Conservation (phyloP, 2,797 vertebrate genomes). For the Typhlichthys eigenmanni region DNA sequence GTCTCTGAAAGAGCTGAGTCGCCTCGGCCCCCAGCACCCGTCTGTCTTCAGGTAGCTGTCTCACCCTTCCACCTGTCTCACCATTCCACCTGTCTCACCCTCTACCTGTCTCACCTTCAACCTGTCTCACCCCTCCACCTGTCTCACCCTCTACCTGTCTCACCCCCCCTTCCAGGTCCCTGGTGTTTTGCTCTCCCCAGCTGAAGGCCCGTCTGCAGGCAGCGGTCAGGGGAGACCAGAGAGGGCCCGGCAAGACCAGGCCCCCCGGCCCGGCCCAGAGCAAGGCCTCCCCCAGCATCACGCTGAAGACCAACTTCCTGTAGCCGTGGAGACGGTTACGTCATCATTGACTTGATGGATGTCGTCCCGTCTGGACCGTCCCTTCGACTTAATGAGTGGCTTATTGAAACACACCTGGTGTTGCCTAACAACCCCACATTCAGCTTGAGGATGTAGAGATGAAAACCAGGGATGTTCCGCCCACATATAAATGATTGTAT, state of each 20-base stretch:
- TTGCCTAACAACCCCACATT: not conserved
- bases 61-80: not conserved
- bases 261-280: slow-evolving; percentile 56
- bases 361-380: not conserved
- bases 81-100: not conserved
- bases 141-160: not conserved
- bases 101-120: not conserved
- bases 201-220: slow-evolving; percentile 89
- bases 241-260: slow-evolving; percentile 78
- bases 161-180: slow-evolving; percentile 54
- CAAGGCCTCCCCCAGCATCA: slow-evolving; percentile 86
- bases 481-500: too few species aligned
- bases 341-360: not conserved
- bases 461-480: too few species aligned
- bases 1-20: slow-evolving; percentile 87
- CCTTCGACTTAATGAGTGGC: too few species aligned
- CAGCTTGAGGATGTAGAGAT: not conserved
- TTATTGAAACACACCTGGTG: too few species aligned
- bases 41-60: slow-evolving; percentile 77
- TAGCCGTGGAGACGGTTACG: slow-evolving; percentile 23
- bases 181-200: slow-evolving; percentile 83
- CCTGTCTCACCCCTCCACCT: not conserved
- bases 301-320: slow-evolving; percentile 86
- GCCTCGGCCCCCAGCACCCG: slow-evolving; percentile 85
- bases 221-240: slow-evolving; percentile 88